phyloP scores from a whole-genome alignment of 1,140 invertebrate genomes.

The Drosophila asahinai region DNA sequence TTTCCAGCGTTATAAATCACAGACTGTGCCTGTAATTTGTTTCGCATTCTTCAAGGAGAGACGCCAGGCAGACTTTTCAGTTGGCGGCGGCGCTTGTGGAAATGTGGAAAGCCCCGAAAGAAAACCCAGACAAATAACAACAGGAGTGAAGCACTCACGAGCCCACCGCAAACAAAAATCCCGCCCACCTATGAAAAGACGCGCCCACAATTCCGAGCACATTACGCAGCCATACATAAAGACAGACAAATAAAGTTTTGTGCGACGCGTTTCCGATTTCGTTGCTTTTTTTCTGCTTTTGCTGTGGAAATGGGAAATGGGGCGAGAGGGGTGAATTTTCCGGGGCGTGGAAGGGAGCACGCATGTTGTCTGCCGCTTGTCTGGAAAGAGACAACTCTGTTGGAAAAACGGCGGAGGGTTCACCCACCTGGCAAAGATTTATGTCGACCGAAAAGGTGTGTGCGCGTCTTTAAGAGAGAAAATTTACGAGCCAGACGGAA shows the following conservation, averaged over 20 bases:
- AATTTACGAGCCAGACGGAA: conserved; percentile 67
- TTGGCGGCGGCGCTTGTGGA: not conserved
- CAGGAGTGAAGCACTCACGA: conserved; percentile 23
- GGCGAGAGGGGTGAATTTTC: conserved; percentile 2
- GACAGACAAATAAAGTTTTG: conserved; percentile 73
- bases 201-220: conserved; percentile 39
- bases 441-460: conserved; percentile 73
- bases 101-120: conserved; percentile 30
- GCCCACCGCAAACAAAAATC: conserved; percentile 26
- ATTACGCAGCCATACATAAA: conserved; percentile 63
- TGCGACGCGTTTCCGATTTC: conserved; percentile 64
- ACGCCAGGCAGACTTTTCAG: conserved; percentile 27
- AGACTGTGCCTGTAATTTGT: conserved; percentile 63
- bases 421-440: conserved; percentile 78
- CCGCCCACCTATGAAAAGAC: conserved; percentile 26
- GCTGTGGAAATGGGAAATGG: conserved; percentile 4
- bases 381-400: conserved; percentile 60
- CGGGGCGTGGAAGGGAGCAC: conserved; percentile 42
- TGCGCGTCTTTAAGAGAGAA: conserved; percentile 56
- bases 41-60: conserved; percentile 63
- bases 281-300: conserved; percentile 8
- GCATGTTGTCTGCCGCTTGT: conserved; percentile 78
- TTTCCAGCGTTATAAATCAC: conserved; percentile 43
- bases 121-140: conserved; percentile 56
- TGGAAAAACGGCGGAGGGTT: conserved; percentile 32